These are phyloP conservation scores for Melopsittacus undulatus DNA, from an alignment of 2,797 vertebrate genomes.

Conservation along the genomic window DNA sequence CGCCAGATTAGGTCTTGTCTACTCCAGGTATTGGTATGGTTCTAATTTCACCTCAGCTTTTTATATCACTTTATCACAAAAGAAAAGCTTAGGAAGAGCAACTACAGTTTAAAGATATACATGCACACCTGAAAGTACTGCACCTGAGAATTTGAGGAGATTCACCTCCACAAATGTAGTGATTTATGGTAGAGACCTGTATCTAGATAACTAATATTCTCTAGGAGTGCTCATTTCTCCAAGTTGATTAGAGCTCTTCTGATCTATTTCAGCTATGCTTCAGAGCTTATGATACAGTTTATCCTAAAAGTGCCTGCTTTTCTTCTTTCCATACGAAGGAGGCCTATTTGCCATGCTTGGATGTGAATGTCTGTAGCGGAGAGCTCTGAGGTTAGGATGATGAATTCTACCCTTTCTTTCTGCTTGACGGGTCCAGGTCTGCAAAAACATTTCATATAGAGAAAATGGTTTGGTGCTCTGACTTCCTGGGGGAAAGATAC, in stretches of 20 bases:
- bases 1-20: background rate
- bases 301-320: background rate
- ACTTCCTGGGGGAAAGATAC: background rate
- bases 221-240: background rate
- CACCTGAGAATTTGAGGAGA: background rate
- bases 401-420: background rate
- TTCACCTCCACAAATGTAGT: background rate
- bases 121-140: background rate
- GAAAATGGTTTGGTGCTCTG: background rate
- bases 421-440: background rate
- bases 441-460: background rate
- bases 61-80: background rate
- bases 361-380: background rate
- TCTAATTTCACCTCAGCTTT: background rate
- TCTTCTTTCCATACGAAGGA: background rate
- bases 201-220: background rate
- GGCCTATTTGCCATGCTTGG: background rate
- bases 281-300: background rate
- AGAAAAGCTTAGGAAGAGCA: background rate
- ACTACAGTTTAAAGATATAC: background rate
- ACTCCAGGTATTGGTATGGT: background rate
- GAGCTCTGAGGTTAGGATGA: constrained; percentile 21
- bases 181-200: background rate
- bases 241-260: background rate
- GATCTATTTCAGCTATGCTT: background rate